Base-by-base conservation (phyloP, 30 jellyfish, hydroid and myxozoan species). In the Aurelia coerulea region DNA sequence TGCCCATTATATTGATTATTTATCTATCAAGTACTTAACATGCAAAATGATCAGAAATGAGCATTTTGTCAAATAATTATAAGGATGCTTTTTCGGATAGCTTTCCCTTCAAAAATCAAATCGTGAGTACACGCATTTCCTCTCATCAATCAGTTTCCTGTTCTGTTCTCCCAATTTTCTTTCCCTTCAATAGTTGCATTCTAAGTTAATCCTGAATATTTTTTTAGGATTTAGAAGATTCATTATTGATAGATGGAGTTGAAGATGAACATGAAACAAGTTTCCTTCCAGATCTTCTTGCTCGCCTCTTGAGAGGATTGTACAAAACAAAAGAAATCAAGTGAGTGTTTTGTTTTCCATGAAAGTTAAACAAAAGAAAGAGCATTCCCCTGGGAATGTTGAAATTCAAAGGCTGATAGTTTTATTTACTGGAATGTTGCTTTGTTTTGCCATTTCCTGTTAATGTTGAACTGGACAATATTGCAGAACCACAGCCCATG, bases 161-260 rank as follows among this genome's bases (percentile, higher is more conserved):
- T 46, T 46, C 56, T 46, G 56, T 46, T 46, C 56, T 46, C 15
- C 56, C 1, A 7, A 46, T 46, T 39, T 46, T 14, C 15, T 14
- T 46, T 46, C 56, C 56, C 56, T 6, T 46, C 56, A 9, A 46
- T 9, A 46, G 2, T 5, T 46, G 14, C 56, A 13, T 6, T 1
- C 14, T 46, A 46, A 46, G 13, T 46, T 46, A 9, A 46, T 46
- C 56, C 56, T 46, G 56, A 46, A 46, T 46, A 0, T 4, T 76
- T 39, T 29, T 91, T 29, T 67, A 93, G 98, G 98, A 93, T 76
- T 84, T 93, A 6, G 98, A 93, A 78, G 98, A 93, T 59, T 78
- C 98, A 5, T 49, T 93, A 34, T 62, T 84, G 63, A 62, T 88
- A 6, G 98, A 93, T 85, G 91, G 96, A 46, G 96, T 97, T 10